phyloP scores from a whole-genome alignment of 2,797 vertebrate species.

The Gadopsis marmoratus region DNA sequence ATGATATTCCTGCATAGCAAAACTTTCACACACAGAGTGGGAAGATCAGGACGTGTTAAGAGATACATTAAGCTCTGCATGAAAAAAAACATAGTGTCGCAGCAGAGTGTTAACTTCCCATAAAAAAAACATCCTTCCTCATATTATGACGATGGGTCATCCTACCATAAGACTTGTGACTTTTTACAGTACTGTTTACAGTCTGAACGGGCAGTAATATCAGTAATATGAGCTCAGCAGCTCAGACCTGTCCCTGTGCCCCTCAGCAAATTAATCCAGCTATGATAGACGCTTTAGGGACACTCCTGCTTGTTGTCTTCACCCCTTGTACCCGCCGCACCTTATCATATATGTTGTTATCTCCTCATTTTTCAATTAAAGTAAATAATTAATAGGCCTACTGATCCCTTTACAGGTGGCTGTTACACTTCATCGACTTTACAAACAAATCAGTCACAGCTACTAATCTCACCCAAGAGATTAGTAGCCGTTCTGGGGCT shows the following conservation, averaged over 20 bases:
- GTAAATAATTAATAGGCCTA: not conserved
- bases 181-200: not conserved
- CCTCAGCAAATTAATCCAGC: not conserved
- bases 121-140: not conserved
- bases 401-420: not conserved
- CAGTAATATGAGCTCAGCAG: no score
- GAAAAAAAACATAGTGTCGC: not conserved
- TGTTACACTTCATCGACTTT: not conserved
- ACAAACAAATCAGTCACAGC: constrained; percentile 7
- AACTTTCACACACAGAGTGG: not conserved
- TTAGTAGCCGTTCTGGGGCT: not conserved
- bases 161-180: not conserved
- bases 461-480: not conserved
- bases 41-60: not conserved
- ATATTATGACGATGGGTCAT: not conserved
- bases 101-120: not conserved
- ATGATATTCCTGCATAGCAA: not conserved
- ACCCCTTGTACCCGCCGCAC: not conserved
- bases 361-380: not conserved
- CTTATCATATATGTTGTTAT: not conserved
- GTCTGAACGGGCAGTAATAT: not conserved
- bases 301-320: not conserved
- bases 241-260: not conserved
- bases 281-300: not conserved
- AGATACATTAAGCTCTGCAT: not conserved